Evolutionary conservation across 2,888 invertebrate genomes (phyloP), one percentile per base, ranked within the genome.

Genomic region (Xanthorhoe designata): DNA sequence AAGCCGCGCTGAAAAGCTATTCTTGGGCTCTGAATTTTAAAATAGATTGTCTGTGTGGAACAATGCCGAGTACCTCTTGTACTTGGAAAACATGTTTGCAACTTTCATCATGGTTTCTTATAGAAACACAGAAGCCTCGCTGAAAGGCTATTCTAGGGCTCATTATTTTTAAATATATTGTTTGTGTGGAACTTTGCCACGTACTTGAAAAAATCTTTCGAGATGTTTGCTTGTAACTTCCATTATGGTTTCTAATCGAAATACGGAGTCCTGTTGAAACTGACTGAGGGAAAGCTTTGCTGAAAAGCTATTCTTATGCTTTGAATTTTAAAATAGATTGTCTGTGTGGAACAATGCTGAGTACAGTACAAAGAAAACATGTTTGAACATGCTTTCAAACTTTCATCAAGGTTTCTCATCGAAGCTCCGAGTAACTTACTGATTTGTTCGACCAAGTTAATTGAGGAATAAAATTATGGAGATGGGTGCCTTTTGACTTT

Each of bases 181-280:
- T 4, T 32, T 49, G 7, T 17, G 47, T 6, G 47, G 47, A 17
- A 47, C 17, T 7, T 15, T 13, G 17, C 8, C 15, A 4, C 6
- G 47, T 47, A 15, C 15, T 7, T 7, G 4, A 32, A 32, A 32
- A 32, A 0, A 32, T 32, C 4, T 32, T 24, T 24, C 24, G 24
- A 32, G 4, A 32, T 7, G 7, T 7, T 3, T 32, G 7, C 2
- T 24, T 24, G 24, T 4, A 24, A 24, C 24, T 24, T 24, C 4
- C 24, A 3, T 32, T 7, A 32, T 32, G 7, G 24, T 3, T 24
- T 24, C 24, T 24, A 2, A 24, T 24, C 24, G 32, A 32, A 3
- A 32, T 6, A 32, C 32, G 32, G 24, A 24, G 80, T 77, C 82
- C 78, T 71, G 73, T 76, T 78, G 79, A 83, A 79, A 74, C 76